Conservation (phyloP, 2,113 vertebrate species). For the Ptychochromis oligacanthus region DNA sequence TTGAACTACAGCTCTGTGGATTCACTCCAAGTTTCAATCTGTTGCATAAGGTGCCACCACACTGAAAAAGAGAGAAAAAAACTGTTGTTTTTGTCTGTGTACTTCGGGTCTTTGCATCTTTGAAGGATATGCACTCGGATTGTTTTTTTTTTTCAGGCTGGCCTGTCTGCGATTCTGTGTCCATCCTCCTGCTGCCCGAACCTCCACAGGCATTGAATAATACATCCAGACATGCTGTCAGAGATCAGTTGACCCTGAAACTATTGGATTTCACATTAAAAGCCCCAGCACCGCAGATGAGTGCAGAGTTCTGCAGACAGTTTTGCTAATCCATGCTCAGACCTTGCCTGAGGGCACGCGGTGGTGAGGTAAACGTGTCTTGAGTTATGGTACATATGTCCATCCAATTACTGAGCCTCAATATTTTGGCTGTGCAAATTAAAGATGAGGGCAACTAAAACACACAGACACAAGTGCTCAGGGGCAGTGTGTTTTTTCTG, state of each 20-base stretch:
- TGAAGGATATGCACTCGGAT: constrained; percentile 41
- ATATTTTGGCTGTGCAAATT: constrained; percentile 52
- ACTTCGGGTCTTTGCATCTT: constrained; percentile 37
- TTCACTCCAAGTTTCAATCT: constrained; percentile 60
- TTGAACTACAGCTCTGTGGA: constrained; percentile 6
- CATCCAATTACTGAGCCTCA: constrained; percentile 68
- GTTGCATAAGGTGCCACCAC: constrained; percentile 61
- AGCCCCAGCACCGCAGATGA: constrained; percentile 53
- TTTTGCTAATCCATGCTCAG: constrained; percentile 69
- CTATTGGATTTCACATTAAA: constrained; percentile 77
- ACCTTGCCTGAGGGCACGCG: constrained; percentile 67
- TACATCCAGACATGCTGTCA: constrained; percentile 72
- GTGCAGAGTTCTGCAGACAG: constrained; percentile 62
- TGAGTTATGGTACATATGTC: constrained; percentile 66
- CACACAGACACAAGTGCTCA: constrained; percentile 12
- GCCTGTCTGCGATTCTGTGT: constrained; percentile 41
- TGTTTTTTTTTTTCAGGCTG: constrained; percentile 12
- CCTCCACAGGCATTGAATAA: constrained; percentile 67
- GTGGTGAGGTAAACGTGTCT: constrained; percentile 56
- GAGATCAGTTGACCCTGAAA: constrained; percentile 78
- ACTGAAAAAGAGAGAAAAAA: neutral
- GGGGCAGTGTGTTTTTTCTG: constrained; percentile 15
- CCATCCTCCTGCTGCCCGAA: constrained; percentile 42
- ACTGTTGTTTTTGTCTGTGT: constrained; percentile 41
- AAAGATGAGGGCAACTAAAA: constrained; percentile 38